phyloP scores from a whole-genome alignment of 2,113 vertebrate genomes.

The Plestiodon gilberti region DNA sequence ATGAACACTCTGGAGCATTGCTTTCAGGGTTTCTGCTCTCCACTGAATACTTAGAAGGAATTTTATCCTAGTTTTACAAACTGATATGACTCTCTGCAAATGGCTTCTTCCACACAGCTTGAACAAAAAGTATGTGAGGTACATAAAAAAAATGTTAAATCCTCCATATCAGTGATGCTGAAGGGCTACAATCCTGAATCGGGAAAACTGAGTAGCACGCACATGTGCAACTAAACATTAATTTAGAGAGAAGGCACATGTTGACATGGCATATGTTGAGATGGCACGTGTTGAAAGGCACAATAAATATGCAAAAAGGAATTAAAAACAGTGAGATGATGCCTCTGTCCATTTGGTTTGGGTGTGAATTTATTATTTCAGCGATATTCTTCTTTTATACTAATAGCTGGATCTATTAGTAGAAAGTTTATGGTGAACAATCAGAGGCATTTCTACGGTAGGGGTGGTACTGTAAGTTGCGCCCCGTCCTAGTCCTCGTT shows the following conservation, averaged over 20 bases:
- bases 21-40: neutral
- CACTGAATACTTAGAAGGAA: neutral
- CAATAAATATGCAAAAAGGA: neutral
- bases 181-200: neutral
- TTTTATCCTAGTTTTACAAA: neutral
- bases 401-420: neutral
- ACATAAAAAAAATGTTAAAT: neutral
- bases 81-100: constrained; percentile 3
- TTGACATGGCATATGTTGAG: too few relatives aligned
- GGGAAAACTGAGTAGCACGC: neutral
- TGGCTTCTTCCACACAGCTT: neutral
- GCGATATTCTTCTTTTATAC: too few relatives aligned
- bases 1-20: neutral
- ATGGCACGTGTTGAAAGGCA: neutral
- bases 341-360: neutral
- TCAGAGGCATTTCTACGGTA: too few relatives aligned
- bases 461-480: too few relatives aligned
- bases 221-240: neutral
- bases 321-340: neutral
- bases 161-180: neutral
- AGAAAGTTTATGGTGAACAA: neutral
- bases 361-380: neutral
- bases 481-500: too few relatives aligned
- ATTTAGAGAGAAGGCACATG: neutral
- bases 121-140: neutral